Evolutionary conservation across 2,797 vertebrate genomes (phyloP).

Genomic region (Crenuchus spilurus): DNA sequence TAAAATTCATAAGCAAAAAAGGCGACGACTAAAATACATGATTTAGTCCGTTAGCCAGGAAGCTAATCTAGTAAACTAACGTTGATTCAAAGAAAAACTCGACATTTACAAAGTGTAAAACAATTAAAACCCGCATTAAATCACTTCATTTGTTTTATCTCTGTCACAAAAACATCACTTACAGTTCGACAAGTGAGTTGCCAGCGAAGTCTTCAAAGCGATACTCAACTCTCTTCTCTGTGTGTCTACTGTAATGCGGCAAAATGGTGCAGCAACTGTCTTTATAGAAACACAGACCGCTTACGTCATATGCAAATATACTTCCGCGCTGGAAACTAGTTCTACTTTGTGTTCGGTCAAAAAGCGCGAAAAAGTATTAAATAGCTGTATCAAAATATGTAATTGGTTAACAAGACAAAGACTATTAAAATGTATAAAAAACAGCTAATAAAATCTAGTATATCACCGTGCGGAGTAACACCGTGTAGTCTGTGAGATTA

Average conservation of each 20-base stretch:
- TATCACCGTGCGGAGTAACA: slow-evolving; percentile 65
- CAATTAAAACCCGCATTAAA: neutral
- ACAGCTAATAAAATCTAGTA: too few species aligned
- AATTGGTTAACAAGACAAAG: too few species aligned
- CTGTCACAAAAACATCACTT: neutral
- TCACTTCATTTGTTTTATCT: too few species aligned
- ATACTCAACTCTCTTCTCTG: neutral
- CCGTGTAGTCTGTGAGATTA: neutral
- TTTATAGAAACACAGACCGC: slow-evolving; percentile 68
- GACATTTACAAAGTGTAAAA: neutral
- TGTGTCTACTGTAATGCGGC: fast-evolving
- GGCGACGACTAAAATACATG: too few species aligned
- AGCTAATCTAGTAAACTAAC: too few species aligned
- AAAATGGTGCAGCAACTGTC: fast-evolving
- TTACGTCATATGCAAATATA: slow-evolving; percentile 57
- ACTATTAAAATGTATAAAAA: too few species aligned
- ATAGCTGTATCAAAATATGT: neutral
- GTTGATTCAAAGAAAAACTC: too few species aligned
- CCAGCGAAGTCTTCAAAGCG: neutral
- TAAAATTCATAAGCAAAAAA: too few species aligned
- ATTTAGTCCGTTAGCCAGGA: too few species aligned
- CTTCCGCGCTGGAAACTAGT: slow-evolving; percentile 71
- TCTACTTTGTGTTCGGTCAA: neutral
- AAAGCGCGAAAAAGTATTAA: fast-evolving
- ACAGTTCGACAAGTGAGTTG: neutral